Conservation (phyloP, 2,888 invertebrate species). For the Adelphocoris suturalis region DNA sequence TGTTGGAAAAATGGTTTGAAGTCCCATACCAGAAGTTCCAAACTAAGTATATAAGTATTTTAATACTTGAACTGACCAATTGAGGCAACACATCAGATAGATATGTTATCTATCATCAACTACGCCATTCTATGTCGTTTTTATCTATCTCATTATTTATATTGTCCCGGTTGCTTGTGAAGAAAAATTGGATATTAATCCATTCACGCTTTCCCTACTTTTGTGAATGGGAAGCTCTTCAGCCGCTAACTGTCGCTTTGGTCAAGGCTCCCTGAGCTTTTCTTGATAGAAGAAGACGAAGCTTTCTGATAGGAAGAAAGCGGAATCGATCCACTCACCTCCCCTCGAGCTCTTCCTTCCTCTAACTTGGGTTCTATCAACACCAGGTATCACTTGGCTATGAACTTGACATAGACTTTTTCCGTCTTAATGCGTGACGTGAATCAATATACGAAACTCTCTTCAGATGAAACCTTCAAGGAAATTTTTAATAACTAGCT, state of each 20-base stretch:
- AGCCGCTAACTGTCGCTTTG: conserved; percentile 15
- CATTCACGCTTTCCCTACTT: conserved; percentile 61
- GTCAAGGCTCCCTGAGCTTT: conserved; percentile 35
- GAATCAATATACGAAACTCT: too few relatives aligned
- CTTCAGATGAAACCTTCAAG: too few relatives aligned
- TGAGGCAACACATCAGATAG: too few relatives aligned
- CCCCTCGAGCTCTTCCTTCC: background rate
- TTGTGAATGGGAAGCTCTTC: conserved; percentile 2
- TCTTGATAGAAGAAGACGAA: conserved; percentile 14
- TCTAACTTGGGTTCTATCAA: background rate
- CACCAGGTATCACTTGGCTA: background rate
- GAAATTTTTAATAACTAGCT: too few relatives aligned
- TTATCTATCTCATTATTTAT: too few relatives aligned
- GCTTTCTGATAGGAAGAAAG: conserved; percentile 47
- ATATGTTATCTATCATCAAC: too few relatives aligned
- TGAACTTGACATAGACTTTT: background rate
- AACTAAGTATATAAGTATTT: too few relatives aligned
- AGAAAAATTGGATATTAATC: conserved; percentile 37
- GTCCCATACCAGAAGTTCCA: too few relatives aligned
- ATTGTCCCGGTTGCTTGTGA: too few relatives aligned
- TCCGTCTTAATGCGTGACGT: background rate
- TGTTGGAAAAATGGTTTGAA: too few relatives aligned
- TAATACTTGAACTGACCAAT: too few relatives aligned
- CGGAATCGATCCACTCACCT: conserved; percentile 9
- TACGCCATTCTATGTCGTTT: too few relatives aligned